phyloP scores from a whole-genome alignment of 2,113 vertebrate species.

The Caranx melampygus region DNA sequence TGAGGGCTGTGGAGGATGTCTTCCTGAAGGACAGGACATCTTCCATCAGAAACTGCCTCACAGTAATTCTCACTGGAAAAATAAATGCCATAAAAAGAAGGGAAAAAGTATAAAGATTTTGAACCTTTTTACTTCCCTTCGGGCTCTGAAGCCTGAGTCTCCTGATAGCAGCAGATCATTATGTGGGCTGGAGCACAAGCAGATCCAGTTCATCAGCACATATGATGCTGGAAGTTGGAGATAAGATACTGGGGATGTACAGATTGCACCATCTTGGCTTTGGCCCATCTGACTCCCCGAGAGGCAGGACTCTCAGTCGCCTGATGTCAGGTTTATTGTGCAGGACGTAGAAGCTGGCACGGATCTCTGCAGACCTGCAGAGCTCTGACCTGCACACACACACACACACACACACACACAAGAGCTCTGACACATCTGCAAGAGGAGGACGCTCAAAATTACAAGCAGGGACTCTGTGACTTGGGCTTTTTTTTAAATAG shows the following conservation, averaged over 20 bases:
- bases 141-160: not conserved
- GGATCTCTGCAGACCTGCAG: conserved; percentile 21
- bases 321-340: conserved; percentile 33
- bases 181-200: conserved; percentile 28
- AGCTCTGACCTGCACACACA: conserved; percentile 14
- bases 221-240: conserved; percentile 63
- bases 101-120: not conserved
- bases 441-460: conserved; percentile 13
- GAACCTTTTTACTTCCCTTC: not conserved
- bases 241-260: conserved; percentile 65
- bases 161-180: conserved; percentile 37
- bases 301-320: conserved; percentile 12
- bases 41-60: not conserved
- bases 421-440: not conserved
- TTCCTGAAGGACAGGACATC: not conserved
- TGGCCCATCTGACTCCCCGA: conserved; percentile 38
- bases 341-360: conserved; percentile 15
- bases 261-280: conserved; percentile 44
- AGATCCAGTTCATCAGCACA: conserved; percentile 19
- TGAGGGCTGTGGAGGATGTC: not conserved
- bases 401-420: not conserved
- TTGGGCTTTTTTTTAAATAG: conserved; percentile 17
- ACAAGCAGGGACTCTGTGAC: conserved; percentile 9
- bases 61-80: conserved; percentile 4
- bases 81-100: too few species aligned